phyloP scores from a whole-genome alignment of 2,888 invertebrate species.

The Malthinus flaveolus region DNA sequence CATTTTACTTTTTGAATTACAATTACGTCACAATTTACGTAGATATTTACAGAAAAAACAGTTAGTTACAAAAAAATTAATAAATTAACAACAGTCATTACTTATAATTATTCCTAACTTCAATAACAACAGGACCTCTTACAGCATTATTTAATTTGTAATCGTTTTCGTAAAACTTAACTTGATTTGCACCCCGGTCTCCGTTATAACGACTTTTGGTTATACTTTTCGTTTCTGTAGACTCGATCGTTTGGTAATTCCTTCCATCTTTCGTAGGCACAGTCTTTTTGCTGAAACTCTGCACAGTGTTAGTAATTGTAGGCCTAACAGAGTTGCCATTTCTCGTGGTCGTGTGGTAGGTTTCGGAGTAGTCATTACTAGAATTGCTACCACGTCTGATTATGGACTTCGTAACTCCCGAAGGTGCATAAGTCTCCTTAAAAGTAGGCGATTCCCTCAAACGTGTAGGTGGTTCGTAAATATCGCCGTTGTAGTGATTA shows the following conservation, averaged over 20 bases:
- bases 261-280: slow-evolving; percentile 67
- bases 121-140: slow-evolving; percentile 63
- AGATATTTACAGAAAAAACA: no score
- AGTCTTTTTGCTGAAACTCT: slow-evolving; percentile 70
- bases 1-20: no score
- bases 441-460: slow-evolving; percentile 43
- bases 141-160: slow-evolving; percentile 48
- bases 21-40: no score
- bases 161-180: slow-evolving; percentile 63
- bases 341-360: slow-evolving; percentile 69
- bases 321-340: slow-evolving; percentile 69
- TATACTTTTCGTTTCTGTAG: slow-evolving; percentile 70
- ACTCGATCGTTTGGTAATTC: slow-evolving; percentile 69
- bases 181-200: slow-evolving; percentile 49
- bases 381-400: slow-evolving; percentile 68
- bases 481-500: slow-evolving; percentile 47
- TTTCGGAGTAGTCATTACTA: slow-evolving; percentile 72
- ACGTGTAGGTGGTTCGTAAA: slow-evolving; percentile 54
- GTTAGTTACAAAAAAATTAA: no score
- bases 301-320: slow-evolving; percentile 71
- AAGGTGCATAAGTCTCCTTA: slow-evolving; percentile 41
- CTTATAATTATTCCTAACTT: slow-evolving; percentile 58
- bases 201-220: slow-evolving; percentile 66
- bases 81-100: slow-evolving; percentile 13
- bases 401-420: slow-evolving; percentile 54